phyloP scores from a whole-genome alignment of 2,888 invertebrate species.

The Cryptosula pallasiana region DNA sequence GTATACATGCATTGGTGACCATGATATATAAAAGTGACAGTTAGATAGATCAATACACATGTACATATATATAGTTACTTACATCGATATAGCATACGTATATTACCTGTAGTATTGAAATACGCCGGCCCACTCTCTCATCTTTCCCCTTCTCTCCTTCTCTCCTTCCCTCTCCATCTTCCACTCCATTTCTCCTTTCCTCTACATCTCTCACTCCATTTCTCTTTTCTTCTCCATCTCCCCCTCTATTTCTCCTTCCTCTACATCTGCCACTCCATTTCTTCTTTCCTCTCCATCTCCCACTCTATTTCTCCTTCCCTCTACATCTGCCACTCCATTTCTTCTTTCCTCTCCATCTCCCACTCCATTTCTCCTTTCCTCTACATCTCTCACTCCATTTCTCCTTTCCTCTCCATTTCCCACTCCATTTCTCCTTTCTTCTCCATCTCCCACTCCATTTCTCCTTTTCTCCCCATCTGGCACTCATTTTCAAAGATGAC shows the following conservation, averaged over 20 bases:
- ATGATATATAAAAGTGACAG: too few species aligned
- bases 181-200: not conserved
- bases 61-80: too few species aligned
- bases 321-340: not conserved
- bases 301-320: not conserved
- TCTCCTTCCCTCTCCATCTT: not conserved
- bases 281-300: not conserved
- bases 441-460: not conserved
- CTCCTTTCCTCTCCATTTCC: not conserved
- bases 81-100: too few species aligned
- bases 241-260: not conserved
- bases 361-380: not conserved
- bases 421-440: not conserved
- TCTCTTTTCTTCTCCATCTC: not conserved
- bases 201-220: not conserved
- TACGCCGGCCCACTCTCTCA: too few species aligned
- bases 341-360: not conserved
- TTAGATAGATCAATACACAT: too few species aligned
- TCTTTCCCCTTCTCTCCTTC: not conserved
- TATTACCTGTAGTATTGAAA: too few species aligned
- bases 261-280: not conserved
- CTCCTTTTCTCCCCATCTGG: too few species aligned
- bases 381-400: not conserved
- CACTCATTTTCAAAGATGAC: too few species aligned
- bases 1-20: too few species aligned